A percentile compares a stretch with the other conserved stretches of the same genome.
These are phyloP conservation scores for Labeo catla DNA, from an alignment of 2,113 vertebrate genomes.

Conservation along the genomic window DNA sequence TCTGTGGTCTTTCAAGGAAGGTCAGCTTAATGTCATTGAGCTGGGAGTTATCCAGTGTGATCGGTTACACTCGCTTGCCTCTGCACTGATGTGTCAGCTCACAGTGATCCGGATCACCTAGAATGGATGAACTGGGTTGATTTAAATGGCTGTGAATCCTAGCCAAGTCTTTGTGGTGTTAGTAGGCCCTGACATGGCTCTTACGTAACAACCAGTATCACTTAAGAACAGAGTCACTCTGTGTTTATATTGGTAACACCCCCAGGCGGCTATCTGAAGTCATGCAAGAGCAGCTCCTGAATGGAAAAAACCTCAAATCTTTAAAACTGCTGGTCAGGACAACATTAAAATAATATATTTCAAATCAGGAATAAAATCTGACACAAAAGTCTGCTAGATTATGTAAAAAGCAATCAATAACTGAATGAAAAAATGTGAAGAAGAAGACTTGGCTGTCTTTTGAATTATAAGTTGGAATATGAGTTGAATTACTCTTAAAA, in stretches of 20 bases:
- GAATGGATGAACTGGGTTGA: slow-evolving; percentile 8
- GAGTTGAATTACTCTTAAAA: not conserved
- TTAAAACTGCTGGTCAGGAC: not conserved
- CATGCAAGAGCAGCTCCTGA: not conserved
- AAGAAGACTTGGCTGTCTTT: not conserved
- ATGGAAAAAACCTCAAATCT: not conserved
- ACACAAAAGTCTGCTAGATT: not conserved
- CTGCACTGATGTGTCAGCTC: slow-evolving; percentile 40
- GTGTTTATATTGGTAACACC: not conserved
- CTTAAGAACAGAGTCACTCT: not conserved
- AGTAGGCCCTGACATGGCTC: not conserved
- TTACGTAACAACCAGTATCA: not conserved
- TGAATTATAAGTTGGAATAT: not conserved
- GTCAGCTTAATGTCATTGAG: slow-evolving; percentile 65
- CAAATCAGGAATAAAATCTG: not conserved
- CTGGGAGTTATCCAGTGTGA: slow-evolving; percentile 53
- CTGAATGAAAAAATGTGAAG: not conserved
- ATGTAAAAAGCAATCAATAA: not conserved
- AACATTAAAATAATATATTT: not conserved
- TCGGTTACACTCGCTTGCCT: slow-evolving; percentile 43
- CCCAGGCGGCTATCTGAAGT: not conserved
- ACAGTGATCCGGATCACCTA: slow-evolving; percentile 26
- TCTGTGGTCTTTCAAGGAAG: slow-evolving; percentile 62
- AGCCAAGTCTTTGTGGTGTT: not conserved
- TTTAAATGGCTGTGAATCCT: slow-evolving; percentile 23